Conservation (phyloP, 2,888 invertebrate genomes). For the Drosophila meridiana region DNA sequence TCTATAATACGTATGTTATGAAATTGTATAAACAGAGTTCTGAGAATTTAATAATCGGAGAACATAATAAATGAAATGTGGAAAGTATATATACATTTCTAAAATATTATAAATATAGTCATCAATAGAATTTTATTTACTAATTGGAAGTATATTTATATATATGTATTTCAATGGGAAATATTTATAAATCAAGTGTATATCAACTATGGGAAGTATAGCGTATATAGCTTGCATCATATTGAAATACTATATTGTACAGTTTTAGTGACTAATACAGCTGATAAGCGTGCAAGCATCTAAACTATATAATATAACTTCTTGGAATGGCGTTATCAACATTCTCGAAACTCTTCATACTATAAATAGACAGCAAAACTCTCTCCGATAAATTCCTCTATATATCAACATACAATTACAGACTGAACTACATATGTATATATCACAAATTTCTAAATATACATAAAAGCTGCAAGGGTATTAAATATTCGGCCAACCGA, state of each 20-base stretch:
- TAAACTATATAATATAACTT: neutral
- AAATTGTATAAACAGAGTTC: neutral
- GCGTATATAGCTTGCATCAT: neutral
- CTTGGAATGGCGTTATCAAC: neutral
- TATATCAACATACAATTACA: neutral
- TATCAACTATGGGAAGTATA: neutral
- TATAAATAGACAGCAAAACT: neutral
- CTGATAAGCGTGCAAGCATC: neutral
- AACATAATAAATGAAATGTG: neutral
- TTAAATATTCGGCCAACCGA: slow-evolving; percentile 2
- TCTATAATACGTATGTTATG: too few relatives aligned
- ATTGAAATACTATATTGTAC: neutral
- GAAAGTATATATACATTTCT: neutral
- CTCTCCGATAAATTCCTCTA: neutral
- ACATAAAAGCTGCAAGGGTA: slow-evolving; percentile 1
- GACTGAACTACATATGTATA: neutral
- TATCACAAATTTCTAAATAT: neutral
- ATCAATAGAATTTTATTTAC: neutral
- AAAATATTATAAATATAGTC: neutral
- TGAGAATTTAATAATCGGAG: neutral
- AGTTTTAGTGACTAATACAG: neutral
- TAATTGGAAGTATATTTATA: neutral
- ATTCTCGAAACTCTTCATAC: neutral
- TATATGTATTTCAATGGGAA: neutral
- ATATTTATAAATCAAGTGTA: neutral